Evolutionary conservation across 1,140 invertebrate genomes (phyloP).

Genomic region (Lineus longissimus): DNA sequence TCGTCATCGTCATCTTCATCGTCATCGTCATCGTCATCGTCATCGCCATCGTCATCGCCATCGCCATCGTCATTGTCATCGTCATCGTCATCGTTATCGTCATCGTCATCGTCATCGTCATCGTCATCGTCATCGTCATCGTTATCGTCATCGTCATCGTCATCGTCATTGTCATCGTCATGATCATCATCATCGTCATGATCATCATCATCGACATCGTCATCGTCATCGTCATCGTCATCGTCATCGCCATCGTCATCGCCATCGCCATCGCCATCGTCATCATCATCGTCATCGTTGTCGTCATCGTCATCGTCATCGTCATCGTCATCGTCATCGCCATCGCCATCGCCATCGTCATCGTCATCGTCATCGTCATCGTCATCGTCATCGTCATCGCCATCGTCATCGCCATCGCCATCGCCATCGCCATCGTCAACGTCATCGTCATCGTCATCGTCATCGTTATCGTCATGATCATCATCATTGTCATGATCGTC

Average conservation of each 20-base stretch:
- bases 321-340: background rate
- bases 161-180: no score
- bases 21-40: slow-evolving; percentile 1
- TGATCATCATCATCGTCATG: no score
- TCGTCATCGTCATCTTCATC: background rate
- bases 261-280: background rate
- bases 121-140: background rate
- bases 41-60: background rate
- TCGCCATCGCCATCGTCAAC: background rate
- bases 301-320: background rate
- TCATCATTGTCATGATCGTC: no score
- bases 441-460: background rate
- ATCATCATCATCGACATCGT: no score
- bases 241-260: slow-evolving; percentile 1
- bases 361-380: background rate
- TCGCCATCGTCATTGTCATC: background rate
- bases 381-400: background rate
- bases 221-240: slow-evolving; percentile 1
- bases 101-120: slow-evolving; percentile 1
- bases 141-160: slow-evolving; percentile 1
- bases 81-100: slow-evolving; percentile 1
- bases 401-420: background rate
- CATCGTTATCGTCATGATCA: no score
- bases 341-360: background rate
- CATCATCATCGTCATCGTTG: background rate